Base-by-base conservation (phyloP, 2,797 vertebrate genomes). In the Crocodylus rhombifer region DNA sequence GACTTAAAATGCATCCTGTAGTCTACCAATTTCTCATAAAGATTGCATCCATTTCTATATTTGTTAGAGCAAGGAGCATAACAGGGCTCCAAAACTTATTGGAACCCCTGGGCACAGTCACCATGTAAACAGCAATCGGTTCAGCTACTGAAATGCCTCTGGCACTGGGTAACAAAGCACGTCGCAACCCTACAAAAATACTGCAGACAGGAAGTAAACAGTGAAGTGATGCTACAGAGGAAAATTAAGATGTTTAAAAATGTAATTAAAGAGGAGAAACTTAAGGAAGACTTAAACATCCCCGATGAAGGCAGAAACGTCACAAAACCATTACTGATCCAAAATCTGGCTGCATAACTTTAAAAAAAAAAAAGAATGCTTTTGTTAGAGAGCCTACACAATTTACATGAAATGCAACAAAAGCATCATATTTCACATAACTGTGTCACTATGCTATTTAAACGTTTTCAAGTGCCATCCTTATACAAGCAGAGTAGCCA, bases 251-350 rank as follows among this genome's bases (percentile, higher is more conserved):
- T 11, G 78, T 82, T 89, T 63, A 56, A 87, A 83, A 77, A 87
- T 17, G 36, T 1, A 0, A 78, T 0, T 0, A 16, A 28, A 89
- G 84, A 91, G 80, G n/a, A 83, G 63, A 91, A 89, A 10, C 67
- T 75, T 80, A 87, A 14, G 88, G 86, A 90, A 71, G 88, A 93
- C 91, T 94, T 91, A 93, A 89, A 77, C 84, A 86, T 42, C 80
- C 60, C 67, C 84, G 23, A 1, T 81, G 79, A 80, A 33, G 28
- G 89, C 63, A 81, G 25, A 73, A 91, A 61, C 2, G 21, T 84
- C 92, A 69, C 0, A 4, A 75, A 87, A 91, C 30, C 0, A 1
- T 60, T 33, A 55, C 4, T 0, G 4, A 84, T 91, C 92, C 42
- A 84, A 74, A 51, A 87, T 93, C 30, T 1, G 3, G 8, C 93